phyloP scores from a whole-genome alignment of 2,797 vertebrate species.

The Poecilia wingei region DNA sequence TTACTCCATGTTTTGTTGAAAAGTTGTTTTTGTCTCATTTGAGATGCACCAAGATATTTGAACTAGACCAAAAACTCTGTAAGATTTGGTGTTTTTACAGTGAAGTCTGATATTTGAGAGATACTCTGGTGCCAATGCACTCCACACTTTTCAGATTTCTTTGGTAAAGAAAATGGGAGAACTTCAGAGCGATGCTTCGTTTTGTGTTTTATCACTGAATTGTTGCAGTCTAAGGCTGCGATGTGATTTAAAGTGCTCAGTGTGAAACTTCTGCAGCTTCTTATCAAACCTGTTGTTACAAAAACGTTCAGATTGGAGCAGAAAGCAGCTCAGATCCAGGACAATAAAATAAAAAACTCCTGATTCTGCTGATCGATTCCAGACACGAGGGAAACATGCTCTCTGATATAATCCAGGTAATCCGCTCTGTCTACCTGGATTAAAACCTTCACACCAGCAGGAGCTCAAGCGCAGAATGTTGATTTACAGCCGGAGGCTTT shows the following conservation, averaged over 20 bases:
- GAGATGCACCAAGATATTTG: too few relatives aligned
- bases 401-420: not conserved
- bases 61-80: too few relatives aligned
- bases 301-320: not conserved
- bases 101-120: too few relatives aligned
- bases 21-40: too few relatives aligned
- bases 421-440: not conserved
- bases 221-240: not conserved
- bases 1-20: too few relatives aligned
- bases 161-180: too few relatives aligned
- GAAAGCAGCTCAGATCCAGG: not conserved
- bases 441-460: not conserved
- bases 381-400: not conserved
- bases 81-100: too few relatives aligned
- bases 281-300: too few relatives aligned
- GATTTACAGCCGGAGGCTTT: not conserved
- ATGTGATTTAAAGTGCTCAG: not conserved
- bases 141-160: not conserved
- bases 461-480: not conserved
- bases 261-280: not conserved
- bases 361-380: not conserved
- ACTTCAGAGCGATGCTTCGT: not conserved
- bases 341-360: not conserved
- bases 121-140: too few relatives aligned
- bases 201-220: not conserved